Conservation (phyloP, 1,140 invertebrate species). For the Galleria mellonella region DNA sequence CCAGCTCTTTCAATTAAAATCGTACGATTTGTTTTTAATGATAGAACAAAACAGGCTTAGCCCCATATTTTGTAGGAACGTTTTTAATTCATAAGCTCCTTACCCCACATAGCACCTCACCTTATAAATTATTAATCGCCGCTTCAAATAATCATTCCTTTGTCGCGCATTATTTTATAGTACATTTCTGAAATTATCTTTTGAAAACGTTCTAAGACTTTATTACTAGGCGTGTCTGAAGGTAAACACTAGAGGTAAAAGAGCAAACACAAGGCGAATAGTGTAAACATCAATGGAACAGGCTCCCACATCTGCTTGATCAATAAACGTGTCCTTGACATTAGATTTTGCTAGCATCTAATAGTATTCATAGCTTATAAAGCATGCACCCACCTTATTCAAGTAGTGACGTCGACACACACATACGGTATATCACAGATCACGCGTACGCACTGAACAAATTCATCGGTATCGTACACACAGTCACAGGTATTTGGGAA, state of each 20-base stretch:
- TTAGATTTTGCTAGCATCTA: slow-evolving; percentile 35
- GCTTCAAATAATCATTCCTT: slow-evolving; percentile 36
- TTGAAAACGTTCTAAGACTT: too few species aligned
- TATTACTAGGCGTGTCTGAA: too few species aligned
- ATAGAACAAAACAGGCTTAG: slow-evolving; percentile 5
- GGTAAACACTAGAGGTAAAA: slow-evolving; percentile 1
- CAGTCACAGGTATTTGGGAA: slow-evolving; percentile 24
- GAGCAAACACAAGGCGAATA: slow-evolving; percentile 6
- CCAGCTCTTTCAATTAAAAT: too few species aligned
- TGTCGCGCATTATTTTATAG: slow-evolving; percentile 28
- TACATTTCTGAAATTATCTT: too few species aligned
- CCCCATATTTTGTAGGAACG: slow-evolving; percentile 16
- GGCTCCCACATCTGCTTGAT: slow-evolving; percentile 31
- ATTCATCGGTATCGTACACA: slow-evolving; percentile 24
- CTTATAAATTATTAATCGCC: slow-evolving; percentile 55
- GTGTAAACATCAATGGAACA: slow-evolving; percentile 8
- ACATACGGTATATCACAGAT: slow-evolving; percentile 27
- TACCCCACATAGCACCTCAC: slow-evolving; percentile 38
- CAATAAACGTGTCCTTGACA: slow-evolving; percentile 68
- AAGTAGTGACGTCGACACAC: slow-evolving; percentile 7
- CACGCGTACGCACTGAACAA: slow-evolving; percentile 25
- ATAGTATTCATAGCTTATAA: slow-evolving; percentile 32
- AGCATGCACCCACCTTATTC: slow-evolving; percentile 52
- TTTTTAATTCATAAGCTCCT: slow-evolving; percentile 41
- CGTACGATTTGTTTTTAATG: not conserved